phyloP scores from a whole-genome alignment of 2,113 vertebrate genomes.

The Corythornis vintsioides region DNA sequence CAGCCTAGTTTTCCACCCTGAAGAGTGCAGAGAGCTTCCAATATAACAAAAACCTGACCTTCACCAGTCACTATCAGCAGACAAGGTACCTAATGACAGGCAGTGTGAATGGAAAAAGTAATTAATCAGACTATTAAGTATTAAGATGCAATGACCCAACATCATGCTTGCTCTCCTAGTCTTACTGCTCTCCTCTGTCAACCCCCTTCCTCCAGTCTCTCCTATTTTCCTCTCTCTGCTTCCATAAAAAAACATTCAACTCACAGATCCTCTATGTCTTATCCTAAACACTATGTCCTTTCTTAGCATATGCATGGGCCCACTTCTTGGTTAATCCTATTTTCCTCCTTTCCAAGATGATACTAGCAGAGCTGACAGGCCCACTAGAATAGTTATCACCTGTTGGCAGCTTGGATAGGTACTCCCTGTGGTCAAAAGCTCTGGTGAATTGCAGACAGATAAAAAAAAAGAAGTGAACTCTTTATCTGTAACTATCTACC shows the following conservation, averaged over 20 bases:
- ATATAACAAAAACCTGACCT: not conserved
- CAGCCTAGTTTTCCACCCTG: not conserved
- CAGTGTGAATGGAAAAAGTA: not conserved
- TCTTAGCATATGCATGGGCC: fast-evolving
- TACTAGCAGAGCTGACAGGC: not conserved
- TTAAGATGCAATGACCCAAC: not conserved
- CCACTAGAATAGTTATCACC: not conserved
- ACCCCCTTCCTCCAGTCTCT: not conserved
- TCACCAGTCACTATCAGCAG: not conserved
- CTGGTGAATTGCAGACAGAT: not conserved
- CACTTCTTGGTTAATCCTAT: not conserved
- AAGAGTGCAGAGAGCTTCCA: not conserved
- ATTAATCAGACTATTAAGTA: not conserved
- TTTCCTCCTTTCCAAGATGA: not conserved
- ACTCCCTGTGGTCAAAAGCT: not conserved
- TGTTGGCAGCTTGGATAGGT: not conserved
- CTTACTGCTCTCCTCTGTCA: not conserved
- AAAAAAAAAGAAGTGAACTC: not conserved
- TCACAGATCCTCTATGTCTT: not conserved
- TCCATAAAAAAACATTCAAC: not conserved
- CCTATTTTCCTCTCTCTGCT: not conserved
- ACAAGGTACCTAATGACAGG: not conserved
- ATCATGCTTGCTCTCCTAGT: not conserved
- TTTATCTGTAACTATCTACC: not conserved
- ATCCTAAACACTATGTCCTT: not conserved